phyloP scores from a whole-genome alignment of 2,797 vertebrate genomes.

The Steatocranus sp. region DNA sequence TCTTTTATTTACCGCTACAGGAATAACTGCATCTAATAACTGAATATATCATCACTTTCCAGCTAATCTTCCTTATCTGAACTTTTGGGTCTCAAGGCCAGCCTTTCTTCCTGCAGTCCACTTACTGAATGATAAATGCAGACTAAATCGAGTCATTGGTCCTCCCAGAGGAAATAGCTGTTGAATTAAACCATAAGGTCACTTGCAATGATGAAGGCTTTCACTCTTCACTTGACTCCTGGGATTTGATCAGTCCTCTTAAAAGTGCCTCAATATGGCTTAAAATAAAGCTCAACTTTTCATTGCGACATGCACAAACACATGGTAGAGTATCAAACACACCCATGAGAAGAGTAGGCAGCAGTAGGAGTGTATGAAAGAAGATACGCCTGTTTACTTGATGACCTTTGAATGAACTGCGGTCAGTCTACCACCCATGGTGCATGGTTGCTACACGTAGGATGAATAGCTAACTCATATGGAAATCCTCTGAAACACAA shows the following conservation, averaged over 20 bases:
- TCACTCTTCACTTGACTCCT: constrained; percentile 21
- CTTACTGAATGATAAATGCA: constrained; percentile 19
- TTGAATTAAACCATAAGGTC: constrained; percentile 46
- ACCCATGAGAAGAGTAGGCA: not conserved
- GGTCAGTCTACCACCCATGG: constrained; percentile 44
- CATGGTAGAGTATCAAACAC: not conserved
- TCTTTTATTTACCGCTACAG: not conserved
- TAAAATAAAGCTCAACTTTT: not conserved
- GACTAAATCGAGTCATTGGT: constrained; percentile 37
- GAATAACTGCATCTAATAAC: not conserved
- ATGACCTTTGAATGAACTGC: constrained; percentile 66
- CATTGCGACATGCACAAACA: not conserved
- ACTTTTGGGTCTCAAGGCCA: not conserved
- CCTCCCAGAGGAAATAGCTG: constrained; percentile 12
- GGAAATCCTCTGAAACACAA: constrained; percentile 50
- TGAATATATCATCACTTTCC: not conserved
- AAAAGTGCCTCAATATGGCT: constrained; percentile 1
- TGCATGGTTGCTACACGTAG: constrained; percentile 14
- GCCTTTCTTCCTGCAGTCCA: not conserved
- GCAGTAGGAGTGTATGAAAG: constrained; percentile 33
- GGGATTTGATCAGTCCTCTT: constrained; percentile 50
- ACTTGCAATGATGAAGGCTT: constrained; percentile 33
- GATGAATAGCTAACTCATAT: constrained; percentile 25
- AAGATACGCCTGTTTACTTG: constrained; percentile 53
- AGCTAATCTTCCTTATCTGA: not conserved